Percentiles rank a stretch among this genome's conserved stretches.
phyloP scores from a whole-genome alignment of 2,113 vertebrate genomes.

The Albula glossodonta region DNA sequence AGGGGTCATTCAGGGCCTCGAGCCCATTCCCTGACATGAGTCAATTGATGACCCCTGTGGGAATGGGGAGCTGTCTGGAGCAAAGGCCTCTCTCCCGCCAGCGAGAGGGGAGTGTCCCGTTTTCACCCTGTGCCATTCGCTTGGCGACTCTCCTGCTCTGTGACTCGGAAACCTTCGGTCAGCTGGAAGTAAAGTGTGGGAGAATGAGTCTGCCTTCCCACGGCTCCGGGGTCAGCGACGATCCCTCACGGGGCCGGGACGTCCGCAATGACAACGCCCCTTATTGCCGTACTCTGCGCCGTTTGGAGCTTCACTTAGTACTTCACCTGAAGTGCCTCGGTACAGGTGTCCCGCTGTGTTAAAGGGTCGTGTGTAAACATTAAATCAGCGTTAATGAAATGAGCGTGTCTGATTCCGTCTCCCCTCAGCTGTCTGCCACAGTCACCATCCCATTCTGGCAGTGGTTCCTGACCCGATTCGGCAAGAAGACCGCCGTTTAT shows the following conservation, averaged over 20 bases:
- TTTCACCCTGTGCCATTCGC: neutral
- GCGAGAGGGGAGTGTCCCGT: neutral
- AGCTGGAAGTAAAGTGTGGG: neutral
- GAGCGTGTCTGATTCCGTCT: neutral
- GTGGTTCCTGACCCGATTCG: constrained; percentile 88
- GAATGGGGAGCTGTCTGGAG: neutral
- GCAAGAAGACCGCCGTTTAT: constrained; percentile 89
- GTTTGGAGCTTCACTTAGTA: too few species aligned
- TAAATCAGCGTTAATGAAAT: too few species aligned
- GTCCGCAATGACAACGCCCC: too few species aligned
- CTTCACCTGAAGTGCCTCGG: too few species aligned
- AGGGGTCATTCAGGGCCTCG: constrained; percentile 3
- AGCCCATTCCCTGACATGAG: too few species aligned
- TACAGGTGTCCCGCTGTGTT: too few species aligned
- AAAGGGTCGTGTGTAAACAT: too few species aligned
- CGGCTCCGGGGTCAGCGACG: too few species aligned
- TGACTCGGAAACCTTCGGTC: neutral
- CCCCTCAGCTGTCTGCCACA: constrained; percentile 79
- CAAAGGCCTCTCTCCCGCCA: neutral
- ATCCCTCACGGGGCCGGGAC: too few species aligned
- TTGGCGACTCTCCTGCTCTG: neutral
- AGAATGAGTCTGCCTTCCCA: too few species aligned
- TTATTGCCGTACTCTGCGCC: too few species aligned
- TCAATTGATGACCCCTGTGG: neutral
- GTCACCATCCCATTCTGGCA: constrained; percentile 90